Evolutionary conservation across 2,888 invertebrate species (phyloP), one percentile per base, ranked within the genome.

Genomic region (Dasysyrphus albostriatus): DNA sequence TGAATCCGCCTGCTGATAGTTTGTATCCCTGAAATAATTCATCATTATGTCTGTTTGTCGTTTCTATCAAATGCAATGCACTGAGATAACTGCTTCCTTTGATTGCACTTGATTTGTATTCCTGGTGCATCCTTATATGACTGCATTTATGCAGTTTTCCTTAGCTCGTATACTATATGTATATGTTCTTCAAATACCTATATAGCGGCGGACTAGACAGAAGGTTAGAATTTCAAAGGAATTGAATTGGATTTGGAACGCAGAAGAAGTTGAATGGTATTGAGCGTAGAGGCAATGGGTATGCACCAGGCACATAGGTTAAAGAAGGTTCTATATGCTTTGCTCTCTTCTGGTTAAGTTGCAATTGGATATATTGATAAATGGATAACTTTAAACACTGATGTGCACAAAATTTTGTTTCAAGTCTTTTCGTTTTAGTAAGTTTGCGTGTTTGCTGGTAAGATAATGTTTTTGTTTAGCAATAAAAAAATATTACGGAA

Each of bases 211-310:
- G 54, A 81, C 72, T 85, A 73, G 54, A 82, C 73, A 74, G 77
- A 74, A 78, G 77, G 67, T 73, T 85, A 82, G 51, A 85, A 78
- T 83, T 83, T 78, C 87, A 87, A 87, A 87, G 78, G 83, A 78
- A 67, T 83, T 58, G n/a, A 47, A 67, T 79, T 69, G 37, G 54
- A 67, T 82, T 69, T 63, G 37, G 32, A 74, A 58, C 72, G 87
- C 67, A 63, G 63, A 47, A 14, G 32, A 39, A 14, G 69, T 24
- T 37, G 58, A 70, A 70, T n/a, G n/a, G 39, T n/a, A 34, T n/a
- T n/a, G n/a, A n/a, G n/a, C n/a, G n/a, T n/a, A 54, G 14, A 24
- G 3, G 24, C 24, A 24, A 24, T 24, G 3, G 29, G 7, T 49
- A 47, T 58, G 47, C n/a, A 14, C 14, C 5, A 19, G 9, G 10